Base-by-base conservation (phyloP, 2,888 invertebrate species). In the Sialis fuliginosa region DNA sequence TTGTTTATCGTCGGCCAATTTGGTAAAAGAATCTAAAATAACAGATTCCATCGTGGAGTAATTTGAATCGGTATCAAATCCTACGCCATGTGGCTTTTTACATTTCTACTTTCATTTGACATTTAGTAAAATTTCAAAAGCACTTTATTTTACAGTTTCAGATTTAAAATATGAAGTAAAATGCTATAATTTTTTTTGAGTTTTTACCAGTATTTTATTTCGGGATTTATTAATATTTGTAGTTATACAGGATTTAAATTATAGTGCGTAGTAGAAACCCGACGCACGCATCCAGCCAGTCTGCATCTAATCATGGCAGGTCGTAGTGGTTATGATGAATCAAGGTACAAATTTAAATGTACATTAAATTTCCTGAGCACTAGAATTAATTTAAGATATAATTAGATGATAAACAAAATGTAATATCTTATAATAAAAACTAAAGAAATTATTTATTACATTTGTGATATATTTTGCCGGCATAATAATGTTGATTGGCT, bases 301-400 rank as follows among this genome's bases (percentile, higher is more conserved):
- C 61, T 61, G 60, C 61, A 74, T 74, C 72, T 75, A 79, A 86
- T 85, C 80, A 86, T 86, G 86, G 86, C 86, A 77, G 83, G 83
- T 72, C 84, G 84, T 73, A 77, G 80, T 79, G 79, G 81, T 72
- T 84, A 78, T 74, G 83, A 84, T 67, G 81, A 75, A 77, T 74
- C 79, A 69, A 85, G 85, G 86, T 82, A 45, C 22, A 45, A 30
- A 10, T 33, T 39, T 77, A 74, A 68, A 62, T 62, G 22, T 22
- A 22, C 22, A 22, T 22, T 22, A 22, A 22, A 22, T 22, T 22
- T 22, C 22, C 22, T 22, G 22, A 22, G 22, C 22, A 22, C 22
- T 4, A 22, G 22, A 22, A 22, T 22, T 22, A 22, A 22, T 22
- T 22, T 22, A 22, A 22, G 22, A 22, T 22, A 22, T 22, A 22